Conservation (phyloP, 2,113 vertebrate species). For the Dromas ardeola region DNA sequence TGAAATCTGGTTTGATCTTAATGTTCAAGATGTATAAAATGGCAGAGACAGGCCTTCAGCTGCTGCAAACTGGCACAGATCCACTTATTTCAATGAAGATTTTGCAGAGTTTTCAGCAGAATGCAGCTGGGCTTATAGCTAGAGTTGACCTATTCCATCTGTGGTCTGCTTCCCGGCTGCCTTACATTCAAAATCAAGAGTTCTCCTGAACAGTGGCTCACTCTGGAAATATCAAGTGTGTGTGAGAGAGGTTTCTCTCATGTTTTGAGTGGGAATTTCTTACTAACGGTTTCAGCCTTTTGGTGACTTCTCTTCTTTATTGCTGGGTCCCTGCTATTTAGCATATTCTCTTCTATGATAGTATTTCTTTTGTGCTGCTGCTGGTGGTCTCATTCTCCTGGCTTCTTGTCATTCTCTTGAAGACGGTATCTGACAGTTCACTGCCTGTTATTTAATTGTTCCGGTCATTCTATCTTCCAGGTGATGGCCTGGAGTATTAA, state of each 20-base stretch:
- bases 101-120: neutral
- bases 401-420: neutral
- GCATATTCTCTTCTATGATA: neutral
- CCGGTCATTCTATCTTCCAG: neutral
- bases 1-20: neutral
- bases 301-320: neutral
- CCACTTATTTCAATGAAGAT: neutral
- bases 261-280: neutral
- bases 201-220: neutral
- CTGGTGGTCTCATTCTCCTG: neutral
- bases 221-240: neutral
- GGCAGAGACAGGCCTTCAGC: neutral
- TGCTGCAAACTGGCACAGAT: neutral
- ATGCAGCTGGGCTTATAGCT: neutral
- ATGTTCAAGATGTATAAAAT: neutral
- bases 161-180: neutral
- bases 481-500: neutral
- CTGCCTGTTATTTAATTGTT: neutral
- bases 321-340: neutral
- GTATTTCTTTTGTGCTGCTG: neutral
- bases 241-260: neutral
- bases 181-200: neutral
- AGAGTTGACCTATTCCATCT: neutral
- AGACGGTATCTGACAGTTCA: neutral
- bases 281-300: neutral